Conservation (phyloP, 2,113 vertebrate species). For the Piaya cayana region DNA sequence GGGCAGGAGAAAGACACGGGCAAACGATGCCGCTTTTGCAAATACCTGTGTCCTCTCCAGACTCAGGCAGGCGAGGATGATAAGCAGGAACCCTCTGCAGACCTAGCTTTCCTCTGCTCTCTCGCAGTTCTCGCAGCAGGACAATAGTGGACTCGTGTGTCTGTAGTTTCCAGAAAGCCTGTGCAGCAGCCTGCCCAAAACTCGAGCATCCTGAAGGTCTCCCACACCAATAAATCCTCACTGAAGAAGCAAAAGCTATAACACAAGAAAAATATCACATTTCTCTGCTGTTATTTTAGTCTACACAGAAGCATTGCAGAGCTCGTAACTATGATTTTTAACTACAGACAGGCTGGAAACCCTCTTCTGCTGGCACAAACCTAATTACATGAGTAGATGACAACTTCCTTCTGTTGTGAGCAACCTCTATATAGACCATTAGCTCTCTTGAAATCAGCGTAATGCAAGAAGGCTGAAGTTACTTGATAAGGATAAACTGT, state of each 20-base stretch:
- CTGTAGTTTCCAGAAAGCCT: not conserved
- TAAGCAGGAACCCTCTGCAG: not conserved
- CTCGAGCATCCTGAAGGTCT: not conserved
- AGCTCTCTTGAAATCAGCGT: not conserved
- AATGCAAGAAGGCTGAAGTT: no score
- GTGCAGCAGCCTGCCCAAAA: not conserved
- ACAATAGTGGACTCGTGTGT: fast-evolving
- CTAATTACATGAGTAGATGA: no score
- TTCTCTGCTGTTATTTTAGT: not conserved
- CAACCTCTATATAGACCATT: not conserved
- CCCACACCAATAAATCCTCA: not conserved
- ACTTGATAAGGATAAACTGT: no score
- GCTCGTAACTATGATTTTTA: no score
- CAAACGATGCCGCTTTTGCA: not conserved
- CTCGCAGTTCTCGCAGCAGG: not conserved
- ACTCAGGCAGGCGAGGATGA: not conserved
- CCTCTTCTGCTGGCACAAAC: not conserved
- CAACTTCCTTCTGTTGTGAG: not conserved
- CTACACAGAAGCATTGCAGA: not conserved
- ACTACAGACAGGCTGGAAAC: not conserved
- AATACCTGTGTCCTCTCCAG: not conserved
- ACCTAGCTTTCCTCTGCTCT: not conserved
- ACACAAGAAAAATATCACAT: fast-evolving
- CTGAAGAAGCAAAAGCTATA: not conserved
- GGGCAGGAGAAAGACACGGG: not conserved